Conservation (phyloP, 2,797 vertebrate species). For the Scyliorhinus canicula region DNA sequence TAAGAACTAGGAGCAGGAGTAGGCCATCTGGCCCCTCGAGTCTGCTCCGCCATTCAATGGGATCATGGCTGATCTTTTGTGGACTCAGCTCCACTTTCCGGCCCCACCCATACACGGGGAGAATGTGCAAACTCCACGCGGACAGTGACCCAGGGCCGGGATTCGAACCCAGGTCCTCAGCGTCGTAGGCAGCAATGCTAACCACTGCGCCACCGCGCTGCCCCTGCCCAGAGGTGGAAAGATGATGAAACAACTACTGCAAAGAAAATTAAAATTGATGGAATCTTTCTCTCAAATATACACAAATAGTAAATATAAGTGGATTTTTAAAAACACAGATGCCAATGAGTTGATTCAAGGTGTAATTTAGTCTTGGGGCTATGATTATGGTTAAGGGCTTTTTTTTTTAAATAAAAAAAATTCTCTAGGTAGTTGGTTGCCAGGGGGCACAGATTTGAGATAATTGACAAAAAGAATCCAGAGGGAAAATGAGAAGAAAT, state of each 20-base stretch:
- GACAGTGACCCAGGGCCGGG: too few species aligned
- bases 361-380: constrained; percentile 3
- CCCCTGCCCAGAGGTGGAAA: too few species aligned
- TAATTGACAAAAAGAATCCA: not conserved
- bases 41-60: too few species aligned
- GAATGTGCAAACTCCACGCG: too few species aligned
- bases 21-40: too few species aligned
- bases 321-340: not conserved
- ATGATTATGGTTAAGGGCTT: not conserved
- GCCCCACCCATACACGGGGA: too few species aligned
- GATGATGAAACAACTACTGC: not conserved
- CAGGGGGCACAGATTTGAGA: not conserved
- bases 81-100: too few species aligned
- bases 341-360: constrained; percentile 28
- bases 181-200: too few species aligned
- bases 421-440: not conserved
- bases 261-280: not conserved
- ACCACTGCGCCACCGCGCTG: too few species aligned
- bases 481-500: not conserved
- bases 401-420: not conserved
- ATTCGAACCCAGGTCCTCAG: too few species aligned
- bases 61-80: too few species aligned
- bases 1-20: too few species aligned
- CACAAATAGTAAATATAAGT: not conserved
- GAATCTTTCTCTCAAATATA: not conserved